A percentile compares a stretch with the other conserved stretches of the same genome.
These are phyloP conservation scores for Platycercus adscitus DNA, from an alignment of 2,113 vertebrate species.

Conservation along the genomic window DNA sequence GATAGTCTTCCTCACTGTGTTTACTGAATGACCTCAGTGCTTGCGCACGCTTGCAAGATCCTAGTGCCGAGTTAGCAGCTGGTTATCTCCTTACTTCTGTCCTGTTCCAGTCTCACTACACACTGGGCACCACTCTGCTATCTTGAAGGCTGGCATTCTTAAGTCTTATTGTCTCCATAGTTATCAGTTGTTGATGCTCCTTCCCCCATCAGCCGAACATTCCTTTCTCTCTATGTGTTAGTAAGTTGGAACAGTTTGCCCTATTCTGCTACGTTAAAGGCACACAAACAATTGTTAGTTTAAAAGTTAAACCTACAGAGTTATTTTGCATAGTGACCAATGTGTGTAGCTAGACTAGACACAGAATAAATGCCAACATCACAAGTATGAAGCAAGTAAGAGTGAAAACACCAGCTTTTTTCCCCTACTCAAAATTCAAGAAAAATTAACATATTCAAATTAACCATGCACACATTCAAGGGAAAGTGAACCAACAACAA, in stretches of 20 bases:
- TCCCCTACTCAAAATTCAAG: not conserved
- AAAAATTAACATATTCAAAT: not conserved
- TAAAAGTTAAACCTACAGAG: not conserved
- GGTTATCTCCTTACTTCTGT: not conserved
- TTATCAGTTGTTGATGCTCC: not conserved
- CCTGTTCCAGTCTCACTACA: not conserved
- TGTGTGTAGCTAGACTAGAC: not conserved
- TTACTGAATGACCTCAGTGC: not conserved
- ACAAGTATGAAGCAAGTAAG: not conserved
- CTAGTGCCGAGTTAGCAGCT: not conserved
- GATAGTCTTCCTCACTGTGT: not conserved
- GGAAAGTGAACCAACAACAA: not conserved
- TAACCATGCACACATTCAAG: not conserved
- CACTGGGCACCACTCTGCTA: not conserved
- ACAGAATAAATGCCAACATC: not conserved
- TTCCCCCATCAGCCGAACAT: not conserved
- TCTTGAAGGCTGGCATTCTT: not conserved
- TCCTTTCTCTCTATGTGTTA: not conserved
- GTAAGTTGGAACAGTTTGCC: not conserved
- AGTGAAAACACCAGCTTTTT: not conserved
- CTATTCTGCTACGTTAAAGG: not conserved
- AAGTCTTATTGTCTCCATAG: not conserved
- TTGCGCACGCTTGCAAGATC: not conserved
- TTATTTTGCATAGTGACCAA: not conserved
- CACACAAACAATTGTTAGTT: not conserved